Percentiles rank a stretch among this genome's conserved stretches.
Conservation (phyloP, 2,797 vertebrate genomes). For the Lophius americanus region DNA sequence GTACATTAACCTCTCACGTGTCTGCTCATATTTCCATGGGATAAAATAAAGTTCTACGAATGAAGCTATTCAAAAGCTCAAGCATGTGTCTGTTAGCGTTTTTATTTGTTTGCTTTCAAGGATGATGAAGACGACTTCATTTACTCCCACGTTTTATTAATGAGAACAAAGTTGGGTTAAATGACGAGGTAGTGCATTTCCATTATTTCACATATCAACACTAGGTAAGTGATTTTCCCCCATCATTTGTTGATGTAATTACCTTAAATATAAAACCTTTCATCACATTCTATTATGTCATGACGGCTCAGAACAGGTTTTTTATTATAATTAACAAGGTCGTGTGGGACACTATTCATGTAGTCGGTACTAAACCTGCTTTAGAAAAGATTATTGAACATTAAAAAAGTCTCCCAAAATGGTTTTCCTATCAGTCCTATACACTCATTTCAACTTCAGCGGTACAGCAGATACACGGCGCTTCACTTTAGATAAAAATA, state of each 20-base stretch:
- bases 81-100: slow-evolving; percentile 22
- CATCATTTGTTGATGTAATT: slow-evolving; percentile 15
- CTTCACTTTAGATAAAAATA: slow-evolving; percentile 19
- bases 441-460: slow-evolving; percentile 21
- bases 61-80: not conserved
- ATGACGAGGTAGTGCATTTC: slow-evolving; percentile 32
- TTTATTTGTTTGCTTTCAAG: slow-evolving; percentile 31
- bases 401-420: slow-evolving; percentile 40
- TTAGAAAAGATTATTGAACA: slow-evolving; percentile 41
- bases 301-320: slow-evolving; percentile 18
- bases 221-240: not conserved
- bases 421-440: slow-evolving; percentile 15
- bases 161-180: slow-evolving; percentile 14
- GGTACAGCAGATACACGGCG: slow-evolving; percentile 14
- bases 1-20: slow-evolving; percentile 16
- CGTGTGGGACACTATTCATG: slow-evolving; percentile 6
- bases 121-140: not conserved
- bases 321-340: slow-evolving; percentile 1
- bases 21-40: slow-evolving; percentile 13
- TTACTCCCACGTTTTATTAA: slow-evolving; percentile 6
- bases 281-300: slow-evolving; percentile 9
- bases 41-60: not conserved
- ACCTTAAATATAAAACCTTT: slow-evolving; percentile 8
- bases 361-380: slow-evolving; percentile 18
- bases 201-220: slow-evolving; percentile 11